Conservation (phyloP, 2,888 invertebrate species). For the Campoletis raptor region DNA sequence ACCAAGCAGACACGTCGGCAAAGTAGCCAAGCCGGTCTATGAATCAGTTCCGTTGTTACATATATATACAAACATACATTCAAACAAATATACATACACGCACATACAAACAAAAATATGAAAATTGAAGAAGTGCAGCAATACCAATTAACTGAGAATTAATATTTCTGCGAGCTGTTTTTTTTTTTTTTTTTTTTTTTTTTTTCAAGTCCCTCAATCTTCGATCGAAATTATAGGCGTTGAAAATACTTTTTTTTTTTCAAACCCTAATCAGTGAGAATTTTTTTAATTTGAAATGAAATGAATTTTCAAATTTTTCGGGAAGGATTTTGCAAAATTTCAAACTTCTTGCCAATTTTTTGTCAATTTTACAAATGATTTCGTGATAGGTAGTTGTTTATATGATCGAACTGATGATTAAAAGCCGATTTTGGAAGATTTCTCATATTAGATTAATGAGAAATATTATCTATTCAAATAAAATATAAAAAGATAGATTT, state of each 20-base stretch:
- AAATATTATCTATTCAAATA: slow-evolving; percentile 63
- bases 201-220: slow-evolving; percentile 6
- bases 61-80: background rate
- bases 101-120: background rate
- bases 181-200: background rate
- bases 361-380: background rate
- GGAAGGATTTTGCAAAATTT: background rate
- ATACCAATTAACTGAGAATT: slow-evolving; percentile 42
- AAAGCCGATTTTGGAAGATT: slow-evolving; percentile 23
- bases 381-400: background rate
- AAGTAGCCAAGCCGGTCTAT: slow-evolving; percentile 56
- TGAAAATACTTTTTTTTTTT: background rate
- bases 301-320: no score
- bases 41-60: slow-evolving; percentile 62
- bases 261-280: background rate
- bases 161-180: slow-evolving; percentile 25
- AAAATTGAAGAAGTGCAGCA: slow-evolving; percentile 17
- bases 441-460: slow-evolving; percentile 65
- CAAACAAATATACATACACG: background rate
- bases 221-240: slow-evolving; percentile 23
- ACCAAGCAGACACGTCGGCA: slow-evolving; percentile 43
- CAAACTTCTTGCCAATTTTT: background rate
- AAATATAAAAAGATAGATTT: slow-evolving; percentile 1
- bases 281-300: no score
- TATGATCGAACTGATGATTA: slow-evolving; percentile 7